phyloP scores from a whole-genome alignment of 2,113 vertebrate genomes.

The Corythornis vintsioides region DNA sequence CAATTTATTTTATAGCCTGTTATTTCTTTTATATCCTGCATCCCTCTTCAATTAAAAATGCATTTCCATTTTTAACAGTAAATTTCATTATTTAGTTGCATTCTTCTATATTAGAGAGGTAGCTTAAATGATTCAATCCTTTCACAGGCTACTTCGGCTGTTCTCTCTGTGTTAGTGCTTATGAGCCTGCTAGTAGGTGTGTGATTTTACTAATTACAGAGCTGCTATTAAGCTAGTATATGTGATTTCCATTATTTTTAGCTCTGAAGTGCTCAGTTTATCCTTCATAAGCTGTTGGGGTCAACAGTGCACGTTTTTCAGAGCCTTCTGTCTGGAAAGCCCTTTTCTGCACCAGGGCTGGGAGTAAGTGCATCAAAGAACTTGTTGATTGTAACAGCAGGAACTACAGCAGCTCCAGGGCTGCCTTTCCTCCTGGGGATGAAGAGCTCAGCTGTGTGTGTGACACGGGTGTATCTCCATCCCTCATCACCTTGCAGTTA shows the following conservation, averaged over 20 bases:
- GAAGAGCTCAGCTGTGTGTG: neutral
- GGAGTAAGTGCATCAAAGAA: neutral
- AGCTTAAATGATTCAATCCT: neutral
- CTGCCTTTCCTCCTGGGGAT: neutral
- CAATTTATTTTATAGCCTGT: neutral
- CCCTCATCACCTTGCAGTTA: too few species aligned
- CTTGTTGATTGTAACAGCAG: neutral
- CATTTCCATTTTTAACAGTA: neutral
- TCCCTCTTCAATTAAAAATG: neutral
- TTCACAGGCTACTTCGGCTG: neutral
- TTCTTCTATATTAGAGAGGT: neutral
- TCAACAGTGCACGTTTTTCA: neutral
- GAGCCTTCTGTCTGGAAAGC: neutral
- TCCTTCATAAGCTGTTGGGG: neutral
- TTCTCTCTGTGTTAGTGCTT: neutral
- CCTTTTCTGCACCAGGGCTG: neutral
- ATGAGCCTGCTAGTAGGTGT: neutral
- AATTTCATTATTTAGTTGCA: neutral
- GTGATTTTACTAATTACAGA: neutral
- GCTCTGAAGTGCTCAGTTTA: neutral
- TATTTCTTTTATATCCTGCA: rapidly evolving
- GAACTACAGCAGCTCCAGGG: neutral
- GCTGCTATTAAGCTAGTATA: constrained; percentile 3
- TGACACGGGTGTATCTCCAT: too few species aligned
- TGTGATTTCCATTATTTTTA: neutral